Evolutionary conservation across 2,797 vertebrate species (phyloP).

Genomic region (Helicolenus hilgendorfi): DNA sequence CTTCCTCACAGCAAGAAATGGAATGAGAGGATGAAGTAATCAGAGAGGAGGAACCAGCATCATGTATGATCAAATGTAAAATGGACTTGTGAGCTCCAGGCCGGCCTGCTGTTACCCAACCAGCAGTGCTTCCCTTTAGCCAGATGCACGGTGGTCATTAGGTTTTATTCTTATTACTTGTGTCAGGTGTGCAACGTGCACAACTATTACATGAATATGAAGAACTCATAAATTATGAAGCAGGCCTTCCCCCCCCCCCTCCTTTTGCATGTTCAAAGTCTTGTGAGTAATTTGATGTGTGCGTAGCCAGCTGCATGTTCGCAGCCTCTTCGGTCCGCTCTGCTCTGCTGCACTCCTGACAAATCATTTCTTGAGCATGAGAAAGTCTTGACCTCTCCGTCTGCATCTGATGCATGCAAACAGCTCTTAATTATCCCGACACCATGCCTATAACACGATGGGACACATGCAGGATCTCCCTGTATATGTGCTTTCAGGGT

Average conservation of each 20-base stretch:
- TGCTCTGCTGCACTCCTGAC: not conserved
- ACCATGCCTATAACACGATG: not conserved
- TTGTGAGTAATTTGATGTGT: not conserved
- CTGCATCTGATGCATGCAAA: slow-evolving; percentile 12
- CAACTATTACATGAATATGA: not conserved
- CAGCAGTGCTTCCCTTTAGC: not conserved
- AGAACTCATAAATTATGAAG: not conserved
- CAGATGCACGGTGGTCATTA: not conserved
- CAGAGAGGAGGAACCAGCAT: not conserved
- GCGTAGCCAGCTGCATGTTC: not conserved
- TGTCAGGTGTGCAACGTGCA: not conserved
- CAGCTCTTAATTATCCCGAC: slow-evolving; percentile 42
- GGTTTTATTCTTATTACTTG: not conserved
- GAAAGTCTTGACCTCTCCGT: slow-evolving; percentile 38
- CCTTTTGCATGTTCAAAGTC: not conserved
- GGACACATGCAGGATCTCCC: not conserved
- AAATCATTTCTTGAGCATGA: not conserved
- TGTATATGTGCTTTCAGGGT: slow-evolving; percentile 13
- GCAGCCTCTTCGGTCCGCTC: not conserved
- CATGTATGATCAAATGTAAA: not conserved
- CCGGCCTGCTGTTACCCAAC: not conserved
- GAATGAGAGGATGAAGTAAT: not conserved
- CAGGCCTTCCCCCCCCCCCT: not conserved
- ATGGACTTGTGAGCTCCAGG: not conserved
- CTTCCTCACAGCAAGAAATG: not conserved